These are phyloP conservation scores for Conistra vaccinii DNA, from an alignment of 2,888 invertebrate genomes.

Conservation along the genomic window DNA sequence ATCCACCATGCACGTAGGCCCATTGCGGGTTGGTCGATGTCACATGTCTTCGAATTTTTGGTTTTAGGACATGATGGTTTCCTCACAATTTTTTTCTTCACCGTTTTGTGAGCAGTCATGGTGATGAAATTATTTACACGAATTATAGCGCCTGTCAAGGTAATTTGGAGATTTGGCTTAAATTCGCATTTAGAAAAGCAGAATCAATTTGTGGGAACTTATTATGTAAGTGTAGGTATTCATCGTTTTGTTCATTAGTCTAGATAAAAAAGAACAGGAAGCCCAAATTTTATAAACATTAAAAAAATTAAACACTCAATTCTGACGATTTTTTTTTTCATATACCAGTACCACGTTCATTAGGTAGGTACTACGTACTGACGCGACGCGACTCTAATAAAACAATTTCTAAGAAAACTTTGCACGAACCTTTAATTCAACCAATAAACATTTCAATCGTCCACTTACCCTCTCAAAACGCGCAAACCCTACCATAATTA, in stretches of 20 bases:
- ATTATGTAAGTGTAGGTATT: neutral
- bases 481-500: slow-evolving; percentile 47
- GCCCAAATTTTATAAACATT: neutral
- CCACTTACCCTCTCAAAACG: neutral
- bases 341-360: neutral
- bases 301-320: neutral
- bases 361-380: neutral
- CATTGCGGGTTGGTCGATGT: too few species aligned
- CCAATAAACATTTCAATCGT: slow-evolving; percentile 16
- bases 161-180: neutral
- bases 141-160: too few species aligned
- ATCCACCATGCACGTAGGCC: too few species aligned
- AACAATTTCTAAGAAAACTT: too few species aligned
- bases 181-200: neutral
- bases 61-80: too few species aligned
- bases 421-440: neutral
- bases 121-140: too few species aligned
- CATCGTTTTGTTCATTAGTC: neutral
- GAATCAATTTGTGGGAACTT: neutral
- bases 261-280: neutral
- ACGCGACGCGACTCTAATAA: too few species aligned
- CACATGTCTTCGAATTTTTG: too few species aligned
- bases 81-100: too few species aligned
- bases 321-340: neutral
- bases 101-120: too few species aligned